Percentiles rank a stretch among this genome's conserved stretches.
Evolutionary conservation across 2,797 vertebrate genomes (phyloP).

Genomic region (Lithobates sylvaticus): DNA sequence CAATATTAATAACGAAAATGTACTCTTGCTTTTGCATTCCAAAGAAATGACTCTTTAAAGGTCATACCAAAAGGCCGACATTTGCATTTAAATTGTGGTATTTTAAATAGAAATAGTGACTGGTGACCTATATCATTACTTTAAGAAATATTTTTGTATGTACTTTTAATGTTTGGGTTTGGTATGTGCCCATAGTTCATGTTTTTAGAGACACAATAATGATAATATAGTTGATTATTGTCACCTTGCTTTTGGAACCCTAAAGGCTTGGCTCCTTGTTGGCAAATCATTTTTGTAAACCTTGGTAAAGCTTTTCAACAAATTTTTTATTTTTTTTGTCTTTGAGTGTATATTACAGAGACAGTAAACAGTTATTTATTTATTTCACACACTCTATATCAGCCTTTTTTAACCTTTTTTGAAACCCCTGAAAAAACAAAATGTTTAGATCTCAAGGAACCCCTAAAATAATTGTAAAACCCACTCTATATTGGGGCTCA

Average conservation of each 20-base stretch:
- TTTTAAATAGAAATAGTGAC: conserved; percentile 76
- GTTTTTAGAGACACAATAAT: neutral
- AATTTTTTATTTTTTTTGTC: neutral
- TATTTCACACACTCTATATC: too few relatives aligned
- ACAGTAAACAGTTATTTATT: too few relatives aligned
- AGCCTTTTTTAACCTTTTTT: too few relatives aligned
- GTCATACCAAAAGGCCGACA: conserved; percentile 77
- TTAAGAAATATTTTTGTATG: conserved; percentile 33
- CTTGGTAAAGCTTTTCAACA: neutral
- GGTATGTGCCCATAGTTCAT: neutral
- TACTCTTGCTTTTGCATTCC: conserved; percentile 72
- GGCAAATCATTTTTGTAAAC: too few relatives aligned
- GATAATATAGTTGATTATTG: too few relatives aligned
- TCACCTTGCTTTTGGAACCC: too few relatives aligned
- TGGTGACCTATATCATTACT: conserved; percentile 71
- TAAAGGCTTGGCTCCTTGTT: too few relatives aligned
- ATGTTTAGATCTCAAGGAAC: too few relatives aligned
- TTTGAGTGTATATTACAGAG: too few relatives aligned
- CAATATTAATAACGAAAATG: conserved; percentile 71
- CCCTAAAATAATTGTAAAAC: too few relatives aligned
- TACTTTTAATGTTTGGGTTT: conserved; percentile 28
- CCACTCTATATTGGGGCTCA: too few relatives aligned
- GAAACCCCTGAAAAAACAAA: too few relatives aligned
- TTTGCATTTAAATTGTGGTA: conserved; percentile 83
- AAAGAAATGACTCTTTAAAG: conserved; percentile 76